These are phyloP conservation scores for Drosophila setifemur DNA, from an alignment of 1,140 invertebrate species.

Conservation along the genomic window DNA sequence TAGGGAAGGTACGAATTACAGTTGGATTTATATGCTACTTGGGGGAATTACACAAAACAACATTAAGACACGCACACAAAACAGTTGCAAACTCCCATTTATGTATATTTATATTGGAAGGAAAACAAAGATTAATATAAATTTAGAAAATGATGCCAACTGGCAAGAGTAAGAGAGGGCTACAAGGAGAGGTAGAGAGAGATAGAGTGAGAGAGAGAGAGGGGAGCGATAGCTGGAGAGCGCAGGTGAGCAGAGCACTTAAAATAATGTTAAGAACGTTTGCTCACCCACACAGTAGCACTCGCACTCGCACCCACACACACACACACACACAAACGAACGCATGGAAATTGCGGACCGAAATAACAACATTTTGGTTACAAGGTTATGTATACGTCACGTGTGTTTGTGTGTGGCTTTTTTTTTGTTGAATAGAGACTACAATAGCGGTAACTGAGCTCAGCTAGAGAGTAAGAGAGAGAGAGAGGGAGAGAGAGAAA, in stretches of 20 bases:
- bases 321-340: conserved; percentile 25
- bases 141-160: conserved; percentile 70
- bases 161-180: conserved; percentile 36
- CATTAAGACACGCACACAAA: conserved; percentile 21
- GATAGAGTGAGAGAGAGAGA: conserved; percentile 3
- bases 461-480: conserved; percentile 26
- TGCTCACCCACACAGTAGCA: conserved; percentile 33
- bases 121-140: conserved; percentile 59
- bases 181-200: not conserved
- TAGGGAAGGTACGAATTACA: conserved; percentile 9
- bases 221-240: conserved; percentile 14
- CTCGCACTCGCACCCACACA: conserved; percentile 37
- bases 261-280: conserved; percentile 77
- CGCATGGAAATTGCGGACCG: conserved; percentile 53
- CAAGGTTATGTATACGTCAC: conserved; percentile 78
- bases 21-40: not conserved
- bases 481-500: not conserved
- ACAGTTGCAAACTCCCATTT: conserved; percentile 18
- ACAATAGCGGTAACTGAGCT: conserved; percentile 56
- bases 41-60: conserved; percentile 24
- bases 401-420: conserved; percentile 26
- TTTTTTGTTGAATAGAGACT: conserved; percentile 27
- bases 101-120: conserved; percentile 24
- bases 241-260: conserved; percentile 66
- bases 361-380: conserved; percentile 81